phyloP scores from a whole-genome alignment of 2,888 invertebrate species.

The Nemoura dubitans region DNA sequence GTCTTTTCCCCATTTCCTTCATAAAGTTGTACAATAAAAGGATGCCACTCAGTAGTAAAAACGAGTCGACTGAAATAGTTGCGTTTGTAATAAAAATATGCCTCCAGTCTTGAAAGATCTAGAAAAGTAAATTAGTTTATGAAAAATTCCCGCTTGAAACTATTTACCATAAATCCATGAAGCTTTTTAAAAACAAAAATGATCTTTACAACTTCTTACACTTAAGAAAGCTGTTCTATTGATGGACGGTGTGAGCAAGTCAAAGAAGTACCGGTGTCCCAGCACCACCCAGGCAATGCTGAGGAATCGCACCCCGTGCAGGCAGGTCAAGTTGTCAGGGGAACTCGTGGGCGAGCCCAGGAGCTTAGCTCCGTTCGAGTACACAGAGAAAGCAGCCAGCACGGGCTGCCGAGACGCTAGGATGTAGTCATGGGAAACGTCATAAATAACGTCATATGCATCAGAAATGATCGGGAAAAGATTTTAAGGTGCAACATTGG shows the following conservation, averaged over 20 bases:
- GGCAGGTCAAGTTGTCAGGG: slow-evolving; percentile 56
- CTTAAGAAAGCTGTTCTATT: slow-evolving; percentile 58
- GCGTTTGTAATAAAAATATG: slow-evolving; percentile 60
- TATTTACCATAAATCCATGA: not conserved
- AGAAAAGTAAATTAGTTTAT: slow-evolving; percentile 49
- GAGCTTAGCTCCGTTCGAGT: slow-evolving; percentile 58
- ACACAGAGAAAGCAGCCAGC: slow-evolving; percentile 59
- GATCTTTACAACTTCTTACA: slow-evolving; percentile 56
- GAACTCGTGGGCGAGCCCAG: slow-evolving; percentile 54
- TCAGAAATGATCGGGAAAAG: too few species aligned
- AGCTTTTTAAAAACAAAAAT: not conserved
- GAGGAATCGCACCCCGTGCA: slow-evolving; percentile 65
- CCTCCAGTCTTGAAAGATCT: slow-evolving; percentile 59
- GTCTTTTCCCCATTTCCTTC: slow-evolving; percentile 56
- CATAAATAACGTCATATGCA: not conserved
- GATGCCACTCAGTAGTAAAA: slow-evolving; percentile 70
- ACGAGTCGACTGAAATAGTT: slow-evolving; percentile 69
- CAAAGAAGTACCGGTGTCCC: slow-evolving; percentile 61
- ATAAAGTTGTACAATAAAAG: slow-evolving; percentile 61
- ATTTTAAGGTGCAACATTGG: too few species aligned
- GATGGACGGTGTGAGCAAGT: slow-evolving; percentile 56
- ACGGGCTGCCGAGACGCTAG: slow-evolving; percentile 41
- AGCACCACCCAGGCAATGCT: slow-evolving; percentile 63
- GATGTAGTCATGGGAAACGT: too few species aligned
- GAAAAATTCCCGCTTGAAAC: not conserved